Base-by-base conservation (phyloP, 2,888 invertebrate species). In the Chaetogeoica ovagalla region DNA sequence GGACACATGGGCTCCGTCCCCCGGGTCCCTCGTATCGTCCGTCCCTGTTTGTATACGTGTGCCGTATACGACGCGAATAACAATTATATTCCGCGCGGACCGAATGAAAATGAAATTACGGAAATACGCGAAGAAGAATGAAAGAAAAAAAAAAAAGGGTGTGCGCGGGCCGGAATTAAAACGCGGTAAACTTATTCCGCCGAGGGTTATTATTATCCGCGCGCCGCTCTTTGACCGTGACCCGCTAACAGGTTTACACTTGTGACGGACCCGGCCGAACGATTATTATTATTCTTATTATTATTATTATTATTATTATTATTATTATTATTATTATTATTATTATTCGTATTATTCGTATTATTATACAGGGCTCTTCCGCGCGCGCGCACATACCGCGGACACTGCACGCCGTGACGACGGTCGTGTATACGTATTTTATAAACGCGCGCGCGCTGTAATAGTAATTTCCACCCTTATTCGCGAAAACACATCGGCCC, bases 181-280 rank as follows among this genome's bases (percentile, higher is more conserved):
- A 74, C 23, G 21, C n/a, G 63, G 55, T 55, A 55, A 74, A 74
- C 65, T 74, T 65, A 65, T 74, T 63, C 52, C 2, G 30, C 1
- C 30, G 65, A 74, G 75, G 75, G 66, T 65, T 65, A 55, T 65
- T 37, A 23, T 48, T n/a, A 30, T 30, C 30, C 30, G 30, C n/a
- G 23, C 70, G 59, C 77, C 70, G 70, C 77, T 70, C 77, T 77
- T 77, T 77, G 76, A 77, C 75, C 75, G 75, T 75, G 75, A 66
- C 66, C 65, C 75, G 75, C 55, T 75, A 77, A 69, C 76, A 69
- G 76, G 76, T 77, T 75, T 75, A 70, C 69, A 79, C 77, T 70
- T 79, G 75, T 75, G 75, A 70, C 77, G 69, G 39, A 39, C 7
- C 39, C 39, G 39, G 39, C 21, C 60, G 48, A 9, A 48, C 48